Percentiles rank a stretch among this genome's conserved stretches.
Evolutionary conservation across 2,113 vertebrate genomes (phyloP).

Genomic region (Oplegnathus fasciatus): DNA sequence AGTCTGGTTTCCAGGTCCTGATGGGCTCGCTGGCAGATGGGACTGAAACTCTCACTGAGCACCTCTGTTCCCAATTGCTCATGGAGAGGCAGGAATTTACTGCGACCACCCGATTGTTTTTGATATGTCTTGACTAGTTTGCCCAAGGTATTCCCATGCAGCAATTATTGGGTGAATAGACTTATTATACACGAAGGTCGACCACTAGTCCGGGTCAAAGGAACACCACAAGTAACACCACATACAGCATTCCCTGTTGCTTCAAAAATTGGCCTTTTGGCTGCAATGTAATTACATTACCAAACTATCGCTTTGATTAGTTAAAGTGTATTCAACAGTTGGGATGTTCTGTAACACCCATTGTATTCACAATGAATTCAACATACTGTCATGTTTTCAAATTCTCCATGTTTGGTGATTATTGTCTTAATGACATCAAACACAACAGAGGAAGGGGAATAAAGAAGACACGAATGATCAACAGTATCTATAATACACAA

Average conservation of each 20-base stretch:
- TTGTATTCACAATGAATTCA: too few relatives aligned
- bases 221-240: slow-evolving; percentile 10
- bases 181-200: slow-evolving; percentile 36
- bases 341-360: not conserved
- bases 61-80: slow-evolving; percentile 61
- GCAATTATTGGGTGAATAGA: slow-evolving; percentile 62
- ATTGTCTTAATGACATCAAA: too few relatives aligned
- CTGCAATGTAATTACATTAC: not conserved
- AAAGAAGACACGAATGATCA: too few relatives aligned
- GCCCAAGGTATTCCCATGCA: slow-evolving; percentile 55
- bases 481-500: too few relatives aligned
- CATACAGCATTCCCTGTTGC: slow-evolving; percentile 31
- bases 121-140: slow-evolving; percentile 62
- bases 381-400: too few relatives aligned
- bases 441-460: too few relatives aligned
- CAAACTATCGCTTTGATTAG: slow-evolving; percentile 7
- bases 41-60: slow-evolving; percentile 62
- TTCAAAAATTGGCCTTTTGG: slow-evolving; percentile 31
- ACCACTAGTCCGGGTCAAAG: slow-evolving; percentile 34
- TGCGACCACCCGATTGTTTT: slow-evolving; percentile 58
- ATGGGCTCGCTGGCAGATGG: slow-evolving; percentile 69
- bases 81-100: slow-evolving; percentile 56
- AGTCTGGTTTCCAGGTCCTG: slow-evolving; percentile 59
- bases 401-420: too few relatives aligned
- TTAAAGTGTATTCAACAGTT: not conserved